Evolutionary conservation across 2,113 vertebrate genomes (phyloP).

Genomic region (Isichthys henryi): DNA sequence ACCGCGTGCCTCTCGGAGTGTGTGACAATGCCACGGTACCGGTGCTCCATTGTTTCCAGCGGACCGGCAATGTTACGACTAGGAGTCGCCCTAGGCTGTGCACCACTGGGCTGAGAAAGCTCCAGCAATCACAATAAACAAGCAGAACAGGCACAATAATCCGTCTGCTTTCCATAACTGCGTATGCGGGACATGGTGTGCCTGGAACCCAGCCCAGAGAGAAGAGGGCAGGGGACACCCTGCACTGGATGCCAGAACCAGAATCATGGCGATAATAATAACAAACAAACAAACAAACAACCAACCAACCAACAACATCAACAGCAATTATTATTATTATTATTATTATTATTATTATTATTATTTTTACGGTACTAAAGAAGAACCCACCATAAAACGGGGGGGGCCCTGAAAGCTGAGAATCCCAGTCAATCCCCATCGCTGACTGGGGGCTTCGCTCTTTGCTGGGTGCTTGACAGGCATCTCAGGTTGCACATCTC

Average conservation of each 20-base stretch:
- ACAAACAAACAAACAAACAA: not conserved
- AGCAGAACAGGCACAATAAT: not conserved
- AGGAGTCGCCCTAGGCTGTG: not conserved
- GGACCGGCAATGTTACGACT: not conserved
- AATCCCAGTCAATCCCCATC: not conserved
- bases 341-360: not conserved
- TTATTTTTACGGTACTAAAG: not conserved
- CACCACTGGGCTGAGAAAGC: not conserved
- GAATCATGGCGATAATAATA: not conserved
- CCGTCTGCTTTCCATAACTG: not conserved
- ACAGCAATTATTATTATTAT: not conserved
- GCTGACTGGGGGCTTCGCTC: not conserved
- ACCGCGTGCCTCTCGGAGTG: not conserved
- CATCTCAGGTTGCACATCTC: not conserved
- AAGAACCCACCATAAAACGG: not conserved
- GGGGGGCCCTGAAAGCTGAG: not conserved
- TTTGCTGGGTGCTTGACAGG: not conserved
- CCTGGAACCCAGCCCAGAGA: not conserved
- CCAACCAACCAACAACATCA: not conserved
- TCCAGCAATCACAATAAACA: not conserved
- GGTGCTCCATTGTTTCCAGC: not conserved
- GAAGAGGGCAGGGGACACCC: not conserved
- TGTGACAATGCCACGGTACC: not conserved
- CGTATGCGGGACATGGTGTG: not conserved
- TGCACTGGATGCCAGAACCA: not conserved